phyloP scores from a whole-genome alignment of 53 echinoderm and acorn worm genomes.

The Echinometra lucunter region DNA sequence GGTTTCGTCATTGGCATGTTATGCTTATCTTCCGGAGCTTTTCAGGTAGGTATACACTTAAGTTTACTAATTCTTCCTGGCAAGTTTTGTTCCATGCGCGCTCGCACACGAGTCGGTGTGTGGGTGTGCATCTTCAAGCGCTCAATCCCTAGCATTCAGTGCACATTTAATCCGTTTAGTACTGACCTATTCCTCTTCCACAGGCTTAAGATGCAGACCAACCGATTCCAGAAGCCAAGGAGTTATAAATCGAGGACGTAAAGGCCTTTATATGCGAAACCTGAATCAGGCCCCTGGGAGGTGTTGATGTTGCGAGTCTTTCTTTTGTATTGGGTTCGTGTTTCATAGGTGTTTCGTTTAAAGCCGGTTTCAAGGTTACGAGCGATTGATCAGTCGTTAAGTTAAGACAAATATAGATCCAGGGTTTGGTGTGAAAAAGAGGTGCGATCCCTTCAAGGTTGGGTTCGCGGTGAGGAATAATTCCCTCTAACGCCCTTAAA shows the following conservation, averaged over 20 bases:
- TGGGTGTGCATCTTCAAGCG: too few species aligned
- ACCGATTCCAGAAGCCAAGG: neutral
- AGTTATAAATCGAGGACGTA: neutral
- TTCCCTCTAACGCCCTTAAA: neutral
- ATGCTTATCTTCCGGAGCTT: too few species aligned
- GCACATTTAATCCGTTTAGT: too few species aligned
- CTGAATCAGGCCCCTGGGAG: neutral
- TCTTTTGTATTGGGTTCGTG: neutral
- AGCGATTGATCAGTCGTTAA: neutral
- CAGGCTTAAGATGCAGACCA: too few species aligned
- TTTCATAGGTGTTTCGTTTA: slow-evolving; percentile 6
- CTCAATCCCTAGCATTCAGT: too few species aligned
- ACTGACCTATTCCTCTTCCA: too few species aligned
- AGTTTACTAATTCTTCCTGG: too few species aligned
- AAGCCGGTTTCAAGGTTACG: neutral
- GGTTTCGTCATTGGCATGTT: too few species aligned
- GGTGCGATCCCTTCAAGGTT: neutral
- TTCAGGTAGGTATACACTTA: too few species aligned
- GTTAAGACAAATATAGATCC: neutral
- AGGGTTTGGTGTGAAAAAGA: neutral
- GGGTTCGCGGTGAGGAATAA: neutral
- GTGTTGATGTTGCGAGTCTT: neutral
- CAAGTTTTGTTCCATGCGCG: too few species aligned
- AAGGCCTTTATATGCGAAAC: neutral
- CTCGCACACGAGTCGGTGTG: too few species aligned